These are phyloP conservation scores for Leucania comma DNA, from an alignment of 2,888 invertebrate genomes.

Conservation along the genomic window DNA sequence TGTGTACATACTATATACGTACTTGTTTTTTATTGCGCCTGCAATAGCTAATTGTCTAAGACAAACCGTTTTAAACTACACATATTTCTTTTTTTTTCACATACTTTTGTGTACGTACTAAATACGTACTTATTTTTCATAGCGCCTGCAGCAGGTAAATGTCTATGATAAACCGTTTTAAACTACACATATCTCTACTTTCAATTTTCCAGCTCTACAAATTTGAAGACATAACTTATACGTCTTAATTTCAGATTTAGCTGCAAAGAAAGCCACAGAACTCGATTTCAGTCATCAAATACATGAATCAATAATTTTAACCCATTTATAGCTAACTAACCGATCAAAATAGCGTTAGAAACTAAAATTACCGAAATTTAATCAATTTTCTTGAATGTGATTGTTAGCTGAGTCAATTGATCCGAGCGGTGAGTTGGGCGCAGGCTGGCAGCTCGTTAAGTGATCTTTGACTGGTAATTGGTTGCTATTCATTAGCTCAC, in stretches of 20 bases:
- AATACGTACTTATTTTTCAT: too few relatives aligned
- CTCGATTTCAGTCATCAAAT: not conserved
- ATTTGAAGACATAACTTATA: not conserved
- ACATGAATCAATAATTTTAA: not conserved
- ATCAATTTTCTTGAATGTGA: constrained; percentile 33
- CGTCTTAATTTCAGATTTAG: not conserved
- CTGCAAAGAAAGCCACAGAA: not conserved
- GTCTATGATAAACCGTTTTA: not conserved
- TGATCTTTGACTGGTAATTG: constrained; percentile 33
- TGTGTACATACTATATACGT: too few relatives aligned
- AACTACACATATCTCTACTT: not conserved
- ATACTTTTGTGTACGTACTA: too few relatives aligned
- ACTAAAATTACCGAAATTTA: constrained; percentile 11
- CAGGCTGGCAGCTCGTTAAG: constrained; percentile 29
- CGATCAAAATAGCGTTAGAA: not conserved
- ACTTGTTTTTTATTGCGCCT: too few relatives aligned
- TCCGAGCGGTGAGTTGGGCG: constrained; percentile 11
- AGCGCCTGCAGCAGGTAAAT: not conserved
- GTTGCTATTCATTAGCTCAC: constrained; percentile 49
- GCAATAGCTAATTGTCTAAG: not conserved
- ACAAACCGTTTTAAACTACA: not conserved
- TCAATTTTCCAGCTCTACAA: not conserved
- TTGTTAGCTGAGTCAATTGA: constrained; percentile 20
- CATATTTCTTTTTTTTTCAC: too few relatives aligned
- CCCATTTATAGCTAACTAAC: not conserved